Conservation (phyloP, 2,113 vertebrate genomes). For the Cromileptes altivelis region DNA sequence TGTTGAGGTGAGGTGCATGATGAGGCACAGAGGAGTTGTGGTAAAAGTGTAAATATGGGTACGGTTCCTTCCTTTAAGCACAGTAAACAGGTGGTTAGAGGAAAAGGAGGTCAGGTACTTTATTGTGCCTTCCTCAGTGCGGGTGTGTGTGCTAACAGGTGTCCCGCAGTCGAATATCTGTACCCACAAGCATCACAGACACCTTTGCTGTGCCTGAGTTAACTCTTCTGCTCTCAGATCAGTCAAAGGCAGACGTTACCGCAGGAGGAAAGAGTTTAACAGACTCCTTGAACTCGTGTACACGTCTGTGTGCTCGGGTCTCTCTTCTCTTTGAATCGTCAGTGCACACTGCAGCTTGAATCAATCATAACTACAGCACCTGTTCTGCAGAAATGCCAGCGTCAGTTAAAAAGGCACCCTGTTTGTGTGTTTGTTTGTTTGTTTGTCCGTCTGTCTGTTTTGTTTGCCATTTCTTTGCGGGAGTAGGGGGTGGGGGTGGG, state of each 20-base stretch:
- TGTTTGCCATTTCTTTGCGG: constrained; percentile 56
- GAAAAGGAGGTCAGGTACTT: constrained; percentile 54
- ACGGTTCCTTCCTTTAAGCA: constrained; percentile 14
- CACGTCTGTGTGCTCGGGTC: constrained; percentile 32
- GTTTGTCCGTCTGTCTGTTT: constrained; percentile 52
- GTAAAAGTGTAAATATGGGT: constrained; percentile 8
- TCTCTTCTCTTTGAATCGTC: constrained; percentile 51
- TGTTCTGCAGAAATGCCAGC: constrained; percentile 61
- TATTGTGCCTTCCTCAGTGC: constrained; percentile 19
- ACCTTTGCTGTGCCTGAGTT: constrained; percentile 31
- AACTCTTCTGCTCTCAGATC: constrained; percentile 46
- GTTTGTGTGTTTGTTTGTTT: constrained; percentile 47
- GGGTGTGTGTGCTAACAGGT: constrained; percentile 48
- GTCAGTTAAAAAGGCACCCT: constrained; percentile 59
- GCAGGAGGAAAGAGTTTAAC: constrained; percentile 55
- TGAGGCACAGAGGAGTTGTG: background rate
- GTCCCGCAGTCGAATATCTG: constrained; percentile 36
- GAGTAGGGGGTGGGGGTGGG: constrained; percentile 8
- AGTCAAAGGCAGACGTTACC: constrained; percentile 43
- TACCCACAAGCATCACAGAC: constrained; percentile 46
- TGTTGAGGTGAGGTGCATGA: too few relatives aligned
- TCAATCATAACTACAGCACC: constrained; percentile 70
- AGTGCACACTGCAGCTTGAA: constrained; percentile 57
- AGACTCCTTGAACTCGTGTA: constrained; percentile 45
- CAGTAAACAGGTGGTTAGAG: constrained; percentile 46